Base-by-base conservation (phyloP, 2,888 invertebrate genomes). In the Trichopoda pennipes region DNA sequence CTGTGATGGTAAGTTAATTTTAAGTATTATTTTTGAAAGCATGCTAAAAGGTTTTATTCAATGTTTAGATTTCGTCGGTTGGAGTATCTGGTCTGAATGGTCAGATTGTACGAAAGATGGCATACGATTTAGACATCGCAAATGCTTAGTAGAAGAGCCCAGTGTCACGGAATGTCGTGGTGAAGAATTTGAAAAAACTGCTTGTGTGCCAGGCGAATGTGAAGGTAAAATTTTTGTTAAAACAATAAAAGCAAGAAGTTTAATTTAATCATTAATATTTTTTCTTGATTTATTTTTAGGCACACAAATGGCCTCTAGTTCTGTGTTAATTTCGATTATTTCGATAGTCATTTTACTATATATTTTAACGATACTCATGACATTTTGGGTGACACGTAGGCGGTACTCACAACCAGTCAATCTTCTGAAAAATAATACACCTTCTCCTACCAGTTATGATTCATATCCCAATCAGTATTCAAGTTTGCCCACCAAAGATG, bases 391-490 rank as follows among this genome's bases (percentile, higher is more conserved):
- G 77, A 92, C 89, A 80, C 93, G 91, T 87, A 92, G 86, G 88
- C 93, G 93, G 85, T 90, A 85, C 47, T 75, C 85, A 73, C 84
- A 85, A 0, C 86, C 85, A 63, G 86, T 85, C 23, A 85, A 88
- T 63, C 85, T 87, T 0, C 76, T 89, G 2, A 93, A 93, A 38
- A 92, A 94, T 47, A 93, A 95, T 4, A 87, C 90, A 16, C 86
- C 89, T 2, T 94, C 95, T 53, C 95, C 95, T 68, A 96, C 96
- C 0, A 96, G 95, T 88, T 97, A 96, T 88, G 95, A 95, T 35
- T 93, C 95, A 0, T 96, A 95, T 88, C 95, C 95, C 87, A 96
- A 96, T 89, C 95, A 96, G 84, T 96, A 96, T 90, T 95, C 96
- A 81, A 94, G 96, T 28, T 94, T 96, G 55, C 96, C 96, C 0